Evolutionary conservation across 2,888 invertebrate genomes (phyloP).

Genomic region (Cosmorhoe ocellata): DNA sequence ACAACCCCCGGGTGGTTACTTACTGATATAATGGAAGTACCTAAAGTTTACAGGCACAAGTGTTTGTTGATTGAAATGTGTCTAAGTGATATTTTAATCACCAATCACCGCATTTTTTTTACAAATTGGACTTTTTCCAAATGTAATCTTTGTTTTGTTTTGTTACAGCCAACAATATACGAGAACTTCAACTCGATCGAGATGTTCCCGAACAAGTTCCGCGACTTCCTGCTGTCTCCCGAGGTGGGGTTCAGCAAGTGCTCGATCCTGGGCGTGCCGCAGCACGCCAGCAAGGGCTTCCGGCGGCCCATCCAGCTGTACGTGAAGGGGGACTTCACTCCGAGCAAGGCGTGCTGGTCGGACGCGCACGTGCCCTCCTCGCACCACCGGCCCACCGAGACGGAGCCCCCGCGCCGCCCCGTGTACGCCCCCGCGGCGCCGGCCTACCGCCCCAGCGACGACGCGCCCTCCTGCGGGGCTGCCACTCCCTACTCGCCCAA

Average conservation of each 20-base stretch:
- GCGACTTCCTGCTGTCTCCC: constrained; percentile 93
- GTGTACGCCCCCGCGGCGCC: constrained; percentile 78
- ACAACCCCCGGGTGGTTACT: constrained; percentile 11
- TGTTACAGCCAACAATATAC: constrained; percentile 90
- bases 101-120: no score
- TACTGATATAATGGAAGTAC: constrained; percentile 4
- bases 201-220: constrained; percentile 95
- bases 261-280: constrained; percentile 91
- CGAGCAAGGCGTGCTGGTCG: constrained; percentile 84
- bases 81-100: neutral
- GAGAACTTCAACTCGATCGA: constrained; percentile 93
- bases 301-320: constrained; percentile 90
- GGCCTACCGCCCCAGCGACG: constrained; percentile 75
- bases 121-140: no score
- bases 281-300: constrained; percentile 94
- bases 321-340: constrained; percentile 85
- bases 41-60: constrained; percentile 5
- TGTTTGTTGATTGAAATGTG: constrained; percentile 12
- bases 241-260: constrained; percentile 97
- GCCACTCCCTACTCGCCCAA: constrained; percentile 78
- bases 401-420: constrained; percentile 78
- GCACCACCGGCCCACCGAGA: constrained; percentile 79
- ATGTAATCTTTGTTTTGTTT: neutral
- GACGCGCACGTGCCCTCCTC: constrained; percentile 85
- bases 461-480: constrained; percentile 78